Percentiles rank a stretch among this genome's conserved stretches.
phyloP scores from a whole-genome alignment of 2,888 invertebrate genomes.

The Seira sanloemensis region DNA sequence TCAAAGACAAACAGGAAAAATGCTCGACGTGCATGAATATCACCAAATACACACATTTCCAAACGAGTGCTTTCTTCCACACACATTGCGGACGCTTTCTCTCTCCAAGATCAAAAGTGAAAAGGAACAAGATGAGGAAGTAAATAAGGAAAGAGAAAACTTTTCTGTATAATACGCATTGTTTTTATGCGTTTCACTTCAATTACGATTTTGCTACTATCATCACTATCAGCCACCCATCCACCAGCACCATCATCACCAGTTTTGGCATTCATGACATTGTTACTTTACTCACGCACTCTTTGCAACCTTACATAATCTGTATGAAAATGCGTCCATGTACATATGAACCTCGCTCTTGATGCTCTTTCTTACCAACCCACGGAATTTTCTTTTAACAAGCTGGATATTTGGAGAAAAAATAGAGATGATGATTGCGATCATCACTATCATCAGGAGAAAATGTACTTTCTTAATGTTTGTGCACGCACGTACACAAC shows the following conservation, averaged over 20 bases:
- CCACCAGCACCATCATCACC: neutral
- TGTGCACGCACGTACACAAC: slow-evolving; percentile 54
- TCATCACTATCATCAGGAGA: slow-evolving; percentile 34
- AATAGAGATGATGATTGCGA: slow-evolving; percentile 35
- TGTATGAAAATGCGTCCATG: neutral
- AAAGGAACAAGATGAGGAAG: neutral
- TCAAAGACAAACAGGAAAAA: slow-evolving; percentile 48
- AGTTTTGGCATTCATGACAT: slow-evolving; percentile 52
- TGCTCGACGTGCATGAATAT: slow-evolving; percentile 43
- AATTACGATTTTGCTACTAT: neutral
- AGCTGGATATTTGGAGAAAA: slow-evolving; percentile 3
- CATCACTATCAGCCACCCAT: neutral
- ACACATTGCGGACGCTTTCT: neutral
- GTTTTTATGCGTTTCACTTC: slow-evolving; percentile 24
- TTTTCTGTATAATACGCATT: slow-evolving; percentile 36
- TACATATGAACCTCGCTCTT: neutral
- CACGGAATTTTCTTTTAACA: neutral
- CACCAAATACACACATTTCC: neutral
- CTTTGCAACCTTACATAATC: neutral
- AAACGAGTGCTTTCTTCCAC: slow-evolving; percentile 7
- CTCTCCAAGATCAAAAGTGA: slow-evolving; percentile 40
- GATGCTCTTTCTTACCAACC: neutral
- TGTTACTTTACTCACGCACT: slow-evolving; percentile 20
- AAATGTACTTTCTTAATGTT: slow-evolving; percentile 54
- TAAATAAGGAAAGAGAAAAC: neutral